phyloP scores from a whole-genome alignment of 2,113 vertebrate species.

The Pituophis catenifer region DNA sequence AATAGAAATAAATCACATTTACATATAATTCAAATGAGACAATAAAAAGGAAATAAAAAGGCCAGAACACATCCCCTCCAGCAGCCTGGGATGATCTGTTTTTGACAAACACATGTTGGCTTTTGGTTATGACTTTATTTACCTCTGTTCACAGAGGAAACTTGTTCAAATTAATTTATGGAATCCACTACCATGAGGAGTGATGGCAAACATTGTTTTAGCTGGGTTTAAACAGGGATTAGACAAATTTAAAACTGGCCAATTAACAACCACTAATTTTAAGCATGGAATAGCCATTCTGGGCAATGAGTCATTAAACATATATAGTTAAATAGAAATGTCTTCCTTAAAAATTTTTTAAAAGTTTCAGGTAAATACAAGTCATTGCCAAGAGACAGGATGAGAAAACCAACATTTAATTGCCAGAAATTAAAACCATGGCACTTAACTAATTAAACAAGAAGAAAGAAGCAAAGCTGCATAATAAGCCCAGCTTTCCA shows the following conservation, averaged over 20 bases:
- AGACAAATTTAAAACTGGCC: background rate
- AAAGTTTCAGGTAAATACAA: background rate
- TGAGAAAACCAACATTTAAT: background rate
- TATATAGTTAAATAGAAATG: background rate
- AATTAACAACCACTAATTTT: background rate
- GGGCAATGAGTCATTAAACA: background rate
- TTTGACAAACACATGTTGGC: too few species aligned
- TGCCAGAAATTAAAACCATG: background rate
- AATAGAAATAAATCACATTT: background rate
- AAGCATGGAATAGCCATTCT: background rate
- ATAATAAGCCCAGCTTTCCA: slow-evolving; percentile 1
- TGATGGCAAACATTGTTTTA: background rate
- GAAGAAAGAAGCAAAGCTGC: slow-evolving; percentile 24
- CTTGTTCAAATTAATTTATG: background rate
- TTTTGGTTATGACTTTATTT: too few species aligned
- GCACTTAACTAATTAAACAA: background rate
- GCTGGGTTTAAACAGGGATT: background rate
- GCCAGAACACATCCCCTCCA: background rate
- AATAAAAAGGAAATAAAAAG: background rate
- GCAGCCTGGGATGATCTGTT: background rate
- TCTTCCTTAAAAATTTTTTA: background rate
- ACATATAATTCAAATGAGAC: background rate
- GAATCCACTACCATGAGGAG: background rate
- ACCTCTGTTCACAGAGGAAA: background rate
- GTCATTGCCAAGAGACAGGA: background rate